Percentiles rank a stretch among this genome's conserved stretches.
phyloP scores from a whole-genome alignment of 2,888 invertebrate genomes.

The Diarsia brunnea region DNA sequence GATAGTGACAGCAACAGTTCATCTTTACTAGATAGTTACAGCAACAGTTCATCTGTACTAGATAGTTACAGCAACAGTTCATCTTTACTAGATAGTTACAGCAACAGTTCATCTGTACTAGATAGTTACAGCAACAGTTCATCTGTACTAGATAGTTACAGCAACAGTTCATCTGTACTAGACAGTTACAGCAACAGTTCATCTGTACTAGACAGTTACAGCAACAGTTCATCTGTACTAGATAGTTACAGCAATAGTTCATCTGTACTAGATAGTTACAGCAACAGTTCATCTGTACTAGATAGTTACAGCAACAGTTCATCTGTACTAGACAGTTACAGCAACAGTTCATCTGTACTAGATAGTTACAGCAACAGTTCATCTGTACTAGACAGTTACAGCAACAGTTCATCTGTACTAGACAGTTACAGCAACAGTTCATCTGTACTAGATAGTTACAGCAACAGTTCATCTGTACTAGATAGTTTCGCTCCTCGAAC shows the following conservation, averaged over 20 bases:
- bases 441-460: not conserved
- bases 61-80: no score
- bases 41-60: not conserved
- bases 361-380: not conserved
- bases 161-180: not conserved
- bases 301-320: no score
- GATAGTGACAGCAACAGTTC: not conserved
- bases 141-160: not conserved
- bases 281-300: not conserved
- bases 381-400: not conserved
- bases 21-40: not conserved
- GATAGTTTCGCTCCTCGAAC: not conserved
- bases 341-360: not conserved
- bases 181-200: no score
- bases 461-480: not conserved
- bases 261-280: no score
- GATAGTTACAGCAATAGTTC: no score
- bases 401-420: not conserved
- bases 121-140: not conserved
- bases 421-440: not conserved
- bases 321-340: no score
- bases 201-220: no score
- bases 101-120: not conserved
- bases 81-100: no score
- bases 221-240: not conserved